Evolutionary conservation across 2,888 invertebrate genomes (phyloP).

Genomic region (Cataglyphis albicans): DNA sequence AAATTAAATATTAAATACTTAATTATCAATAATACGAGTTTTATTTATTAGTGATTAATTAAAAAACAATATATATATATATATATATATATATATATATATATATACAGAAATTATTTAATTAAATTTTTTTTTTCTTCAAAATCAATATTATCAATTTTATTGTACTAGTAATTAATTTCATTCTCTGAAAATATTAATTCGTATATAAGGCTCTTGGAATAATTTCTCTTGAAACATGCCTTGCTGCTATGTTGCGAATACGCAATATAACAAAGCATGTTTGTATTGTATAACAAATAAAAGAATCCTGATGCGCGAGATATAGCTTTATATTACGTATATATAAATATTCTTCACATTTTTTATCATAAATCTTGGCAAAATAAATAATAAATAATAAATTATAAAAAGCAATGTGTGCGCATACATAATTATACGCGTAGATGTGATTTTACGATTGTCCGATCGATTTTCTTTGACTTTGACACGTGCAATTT

Average conservation of each 20-base stretch:
- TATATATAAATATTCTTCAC: neutral
- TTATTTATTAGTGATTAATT: neutral
- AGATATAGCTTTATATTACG: neutral
- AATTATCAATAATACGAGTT: neutral
- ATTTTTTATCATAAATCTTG: neutral
- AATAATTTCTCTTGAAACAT: slow-evolving; percentile 62
- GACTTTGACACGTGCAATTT: neutral
- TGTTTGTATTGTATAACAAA: slow-evolving; percentile 15
- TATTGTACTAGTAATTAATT: neutral
- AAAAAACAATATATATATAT: neutral
- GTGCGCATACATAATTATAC: neutral
- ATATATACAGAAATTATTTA: neutral
- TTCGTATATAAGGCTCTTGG: slow-evolving; percentile 49
- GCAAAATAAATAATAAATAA: neutral
- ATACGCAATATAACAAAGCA: neutral
- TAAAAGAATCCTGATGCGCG: neutral
- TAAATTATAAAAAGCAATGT: neutral
- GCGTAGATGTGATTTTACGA: neutral
- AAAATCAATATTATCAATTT: slow-evolving; percentile 39
- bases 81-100: neutral
- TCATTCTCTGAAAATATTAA: slow-evolving; percentile 7
- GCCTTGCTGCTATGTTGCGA: neutral
- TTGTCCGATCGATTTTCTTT: neutral
- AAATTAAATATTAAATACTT: neutral
- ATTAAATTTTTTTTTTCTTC: neutral